phyloP scores from a whole-genome alignment of 1,140 invertebrate genomes.

The Piezodorus guildinii region DNA sequence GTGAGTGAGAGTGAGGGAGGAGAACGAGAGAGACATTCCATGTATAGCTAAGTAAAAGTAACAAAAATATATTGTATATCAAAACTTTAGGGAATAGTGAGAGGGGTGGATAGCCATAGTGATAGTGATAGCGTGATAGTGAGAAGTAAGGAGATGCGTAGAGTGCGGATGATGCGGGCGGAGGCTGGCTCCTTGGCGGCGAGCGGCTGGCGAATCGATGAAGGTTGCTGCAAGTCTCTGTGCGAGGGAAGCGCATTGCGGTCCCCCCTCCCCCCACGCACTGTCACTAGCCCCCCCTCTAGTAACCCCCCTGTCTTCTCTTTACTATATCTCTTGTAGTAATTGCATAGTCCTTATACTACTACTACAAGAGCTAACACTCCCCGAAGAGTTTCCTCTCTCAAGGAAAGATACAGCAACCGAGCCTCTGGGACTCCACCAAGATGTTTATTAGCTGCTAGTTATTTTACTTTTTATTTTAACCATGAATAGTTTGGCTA shows the following conservation, averaged over 20 bases:
- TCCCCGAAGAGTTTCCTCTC: not conserved
- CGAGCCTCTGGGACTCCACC: no score
- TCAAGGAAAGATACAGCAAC: no score
- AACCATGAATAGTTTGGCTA: no score
- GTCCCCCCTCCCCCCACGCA: constrained; percentile 17
- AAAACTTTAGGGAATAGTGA: no score
- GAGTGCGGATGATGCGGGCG: not conserved
- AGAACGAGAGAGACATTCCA: no score
- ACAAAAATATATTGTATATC: no score
- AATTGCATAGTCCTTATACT: not conserved
- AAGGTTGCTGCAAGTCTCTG: constrained; percentile 21
- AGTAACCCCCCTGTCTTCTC: not conserved
- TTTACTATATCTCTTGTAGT: no score
- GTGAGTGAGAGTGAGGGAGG: no score
- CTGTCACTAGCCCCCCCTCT: constrained; percentile 6
- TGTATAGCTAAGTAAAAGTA: no score
- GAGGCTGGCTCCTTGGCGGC: not conserved
- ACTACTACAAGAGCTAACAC: not conserved
- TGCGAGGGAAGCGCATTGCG: constrained; percentile 20
- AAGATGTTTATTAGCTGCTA: no score
- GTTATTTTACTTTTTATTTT: no score
- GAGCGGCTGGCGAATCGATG: constrained; percentile 17
- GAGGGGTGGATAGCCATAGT: no score
- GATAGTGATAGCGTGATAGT: not conserved
- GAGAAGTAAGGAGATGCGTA: not conserved